Base-by-base conservation (phyloP, 2,888 invertebrate species). In the Lumbricus terrestris region DNA sequence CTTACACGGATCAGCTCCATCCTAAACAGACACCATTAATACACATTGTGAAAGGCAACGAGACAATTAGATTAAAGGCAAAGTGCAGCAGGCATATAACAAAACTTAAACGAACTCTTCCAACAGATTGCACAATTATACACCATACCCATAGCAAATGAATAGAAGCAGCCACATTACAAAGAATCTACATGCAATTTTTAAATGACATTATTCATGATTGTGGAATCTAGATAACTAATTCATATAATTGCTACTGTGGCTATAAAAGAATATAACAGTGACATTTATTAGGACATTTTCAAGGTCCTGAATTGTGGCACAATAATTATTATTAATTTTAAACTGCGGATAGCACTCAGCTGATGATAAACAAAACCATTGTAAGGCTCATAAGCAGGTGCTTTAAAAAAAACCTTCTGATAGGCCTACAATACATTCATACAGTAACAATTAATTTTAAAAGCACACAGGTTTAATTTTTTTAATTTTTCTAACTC, bases 1-100 rank as follows among this genome's bases (percentile, higher is more conserved):
- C 85, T 89, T 40, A 88, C 91, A 91, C 0, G 91, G 91, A 38
- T 85, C 47, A 23, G 91, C 91, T 29, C 91, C 92, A 29, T 90
- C 89, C 92, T 92, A 89, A 89, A 33, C 15, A 85, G 35, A 69
- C 6, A 69, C n/a, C 69, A 69, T n/a, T 69, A 8, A 69, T 11
- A 69, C n/a, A 13, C n/a, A 29, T 69, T 69, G 34, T 35, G 85
- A 85, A 35, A 37, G 35, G 23, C 85, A 37, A 85, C 16, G 8
- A 85, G 35, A 85, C 20, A 37, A 85, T 34, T 23, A 85, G n/a
- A 33, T 35, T 85, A 11, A 69, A 29, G n/a, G 8, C 13, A 11
- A 69, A 69, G 69, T n/a, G 8, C 13, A n/a, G 8, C 8, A 69
- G 69, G 69, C 37, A n/a, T 85, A 85, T 85, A 85, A n/a, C 2